These are phyloP conservation scores for Drosophila quadrilineata DNA, from an alignment of 1,140 invertebrate genomes.

Conservation along the genomic window DNA sequence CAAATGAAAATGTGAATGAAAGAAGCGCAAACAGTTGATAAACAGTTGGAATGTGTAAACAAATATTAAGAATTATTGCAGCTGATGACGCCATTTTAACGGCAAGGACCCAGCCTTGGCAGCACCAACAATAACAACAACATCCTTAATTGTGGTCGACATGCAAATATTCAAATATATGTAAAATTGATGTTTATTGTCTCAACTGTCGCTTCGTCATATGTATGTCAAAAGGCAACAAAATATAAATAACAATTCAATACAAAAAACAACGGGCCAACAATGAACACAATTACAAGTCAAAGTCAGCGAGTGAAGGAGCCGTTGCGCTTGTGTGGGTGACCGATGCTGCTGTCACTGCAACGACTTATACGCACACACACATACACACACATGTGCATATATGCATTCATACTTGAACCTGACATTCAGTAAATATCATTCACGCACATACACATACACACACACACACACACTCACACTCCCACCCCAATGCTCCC, in stretches of 20 bases:
- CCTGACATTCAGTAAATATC: slow-evolving; percentile 65
- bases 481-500: slow-evolving; percentile 7
- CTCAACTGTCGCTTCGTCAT: slow-evolving; percentile 23
- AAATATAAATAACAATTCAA: slow-evolving; percentile 42
- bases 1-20: not conserved
- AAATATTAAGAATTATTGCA: not conserved
- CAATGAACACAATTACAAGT: slow-evolving; percentile 61
- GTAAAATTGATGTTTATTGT: slow-evolving; percentile 65
- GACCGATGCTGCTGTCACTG: slow-evolving; percentile 23
- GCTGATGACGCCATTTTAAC: slow-evolving; percentile 25
- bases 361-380: slow-evolving; percentile 16
- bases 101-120: slow-evolving; percentile 60
- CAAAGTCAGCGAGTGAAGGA: slow-evolving; percentile 61
- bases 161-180: not conserved
- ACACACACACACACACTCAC: slow-evolving; percentile 1
- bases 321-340: slow-evolving; percentile 55
- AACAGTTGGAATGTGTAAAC: not conserved
- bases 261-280: slow-evolving; percentile 13
- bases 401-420: slow-evolving; percentile 48
- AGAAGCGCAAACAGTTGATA: not conserved
- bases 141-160: slow-evolving; percentile 64
- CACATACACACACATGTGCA: not conserved
- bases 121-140: slow-evolving; percentile 5
- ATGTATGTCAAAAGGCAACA: slow-evolving; percentile 48
- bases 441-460: slow-evolving; percentile 4